Conservation (phyloP, 2,888 invertebrate species). For the Eugnorisma glareosa region DNA sequence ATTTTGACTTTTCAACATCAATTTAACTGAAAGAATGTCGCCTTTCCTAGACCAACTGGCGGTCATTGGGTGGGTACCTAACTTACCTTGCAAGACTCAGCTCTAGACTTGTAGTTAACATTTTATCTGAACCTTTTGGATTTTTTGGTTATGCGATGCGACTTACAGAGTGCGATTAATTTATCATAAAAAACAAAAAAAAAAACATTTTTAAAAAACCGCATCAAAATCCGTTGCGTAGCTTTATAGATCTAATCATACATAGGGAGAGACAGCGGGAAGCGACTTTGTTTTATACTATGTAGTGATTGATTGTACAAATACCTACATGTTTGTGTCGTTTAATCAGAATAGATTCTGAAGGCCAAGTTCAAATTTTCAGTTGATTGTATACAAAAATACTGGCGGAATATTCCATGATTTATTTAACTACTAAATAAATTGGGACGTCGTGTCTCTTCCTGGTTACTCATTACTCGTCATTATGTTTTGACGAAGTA, state of each 20-base stretch:
- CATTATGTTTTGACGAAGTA: background rate
- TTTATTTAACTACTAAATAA: conserved; percentile 31
- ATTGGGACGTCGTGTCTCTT: conserved; percentile 15
- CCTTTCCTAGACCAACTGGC: background rate
- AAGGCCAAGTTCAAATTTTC: conserved; percentile 45
- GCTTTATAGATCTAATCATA: too few species aligned
- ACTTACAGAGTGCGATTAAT: conserved; percentile 5
- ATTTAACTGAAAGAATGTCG: background rate
- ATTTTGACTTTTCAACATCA: background rate
- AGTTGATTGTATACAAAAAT: conserved; percentile 24
- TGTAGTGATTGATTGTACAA: conserved; percentile 35
- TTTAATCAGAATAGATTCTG: conserved; percentile 28
- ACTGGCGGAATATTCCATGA: conserved; percentile 11
- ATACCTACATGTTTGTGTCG: conserved; percentile 34
- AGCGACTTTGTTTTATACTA: too few species aligned
- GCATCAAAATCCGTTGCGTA: too few species aligned
- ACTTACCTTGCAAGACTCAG: background rate
- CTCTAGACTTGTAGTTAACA: background rate
- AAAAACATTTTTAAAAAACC: too few species aligned
- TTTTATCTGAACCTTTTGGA: conserved; percentile 11
- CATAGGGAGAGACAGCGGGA: too few species aligned
- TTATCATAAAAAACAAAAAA: too few species aligned
- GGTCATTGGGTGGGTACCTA: background rate
- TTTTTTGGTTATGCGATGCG: background rate
- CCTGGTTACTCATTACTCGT: conserved; percentile 21